Conservation (phyloP, 2,797 vertebrate genomes). For the Lepilemur septentrionalis region DNA sequence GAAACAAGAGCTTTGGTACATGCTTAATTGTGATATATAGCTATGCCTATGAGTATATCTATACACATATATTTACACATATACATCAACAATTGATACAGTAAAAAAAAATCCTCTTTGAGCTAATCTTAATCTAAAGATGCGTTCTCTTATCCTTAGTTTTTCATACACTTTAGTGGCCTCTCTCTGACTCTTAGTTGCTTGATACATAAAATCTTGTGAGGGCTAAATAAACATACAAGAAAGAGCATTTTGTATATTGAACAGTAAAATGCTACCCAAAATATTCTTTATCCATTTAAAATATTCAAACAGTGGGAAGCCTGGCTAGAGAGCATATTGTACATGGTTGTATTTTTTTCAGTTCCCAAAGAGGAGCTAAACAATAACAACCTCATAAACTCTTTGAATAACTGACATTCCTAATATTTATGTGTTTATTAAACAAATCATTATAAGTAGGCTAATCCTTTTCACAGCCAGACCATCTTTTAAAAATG, state of each 20-base stretch:
- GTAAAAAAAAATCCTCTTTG: not conserved
- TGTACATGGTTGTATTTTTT: not conserved
- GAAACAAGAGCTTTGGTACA: not conserved
- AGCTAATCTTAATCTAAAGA: not conserved
- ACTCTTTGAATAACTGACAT: conserved; percentile 28
- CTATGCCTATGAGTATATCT: not conserved
- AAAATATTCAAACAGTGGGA: not conserved
- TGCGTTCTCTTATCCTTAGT: not conserved
- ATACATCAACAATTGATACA: not conserved
- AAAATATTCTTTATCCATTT: not conserved
- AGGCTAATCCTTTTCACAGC: not conserved
- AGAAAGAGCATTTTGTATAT: not conserved
- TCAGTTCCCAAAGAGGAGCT: not conserved
- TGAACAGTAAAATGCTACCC: not conserved
- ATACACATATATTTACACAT: not conserved
- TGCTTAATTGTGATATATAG: not conserved
- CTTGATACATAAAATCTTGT: not conserved
- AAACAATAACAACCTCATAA: not conserved
- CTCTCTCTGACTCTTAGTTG: not conserved
- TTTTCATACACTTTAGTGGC: not conserved
- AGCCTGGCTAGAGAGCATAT: not conserved
- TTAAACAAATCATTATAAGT: conserved; percentile 41
- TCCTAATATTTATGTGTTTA: conserved; percentile 27
- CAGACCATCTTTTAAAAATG: not conserved
- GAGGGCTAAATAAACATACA: not conserved